Percentiles rank a stretch among this genome's conserved stretches.
phyloP scores from a whole-genome alignment of 53 echinoderm and acorn worm genomes.

The Paracentrotus lividus region DNA sequence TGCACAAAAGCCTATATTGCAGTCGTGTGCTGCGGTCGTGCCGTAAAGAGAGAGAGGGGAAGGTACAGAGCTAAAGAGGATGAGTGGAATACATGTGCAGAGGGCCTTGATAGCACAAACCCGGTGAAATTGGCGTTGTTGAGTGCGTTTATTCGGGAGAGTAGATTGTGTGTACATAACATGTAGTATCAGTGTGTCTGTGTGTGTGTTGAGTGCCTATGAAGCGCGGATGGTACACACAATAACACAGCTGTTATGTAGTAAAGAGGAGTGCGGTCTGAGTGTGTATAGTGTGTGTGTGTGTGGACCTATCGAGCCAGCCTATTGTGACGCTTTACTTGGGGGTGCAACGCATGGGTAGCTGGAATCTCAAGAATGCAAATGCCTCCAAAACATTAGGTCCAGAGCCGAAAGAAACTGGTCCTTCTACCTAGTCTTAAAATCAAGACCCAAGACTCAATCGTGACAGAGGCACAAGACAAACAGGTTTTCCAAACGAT shows the following conservation, averaged over 20 bases:
- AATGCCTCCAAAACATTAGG: conserved; percentile 60
- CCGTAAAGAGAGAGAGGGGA: not conserved
- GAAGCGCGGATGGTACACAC: not conserved
- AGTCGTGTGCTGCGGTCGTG: not conserved
- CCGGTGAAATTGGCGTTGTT: conserved; percentile 47
- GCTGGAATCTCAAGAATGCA: conserved; percentile 65
- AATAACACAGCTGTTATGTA: conserved; percentile 45
- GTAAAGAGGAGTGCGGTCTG: not conserved
- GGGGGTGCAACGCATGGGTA: conserved; percentile 64
- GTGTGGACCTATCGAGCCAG: not conserved
- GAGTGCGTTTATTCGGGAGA: not conserved
- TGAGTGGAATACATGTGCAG: conserved; percentile 18
- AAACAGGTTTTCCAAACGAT: not conserved
- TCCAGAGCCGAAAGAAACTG: conserved; percentile 7
- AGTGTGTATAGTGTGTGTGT: not conserved
- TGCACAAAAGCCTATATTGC: conserved; percentile 45
- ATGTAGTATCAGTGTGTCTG: conserved; percentile 11
- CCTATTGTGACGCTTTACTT: conserved; percentile 52
- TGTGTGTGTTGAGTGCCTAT: conserved; percentile 8
- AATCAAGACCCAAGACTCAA: conserved; percentile 14
- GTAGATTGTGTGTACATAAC: conserved; percentile 27
- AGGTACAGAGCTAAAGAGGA: conserved; percentile 12
- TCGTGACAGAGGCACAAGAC: not conserved
- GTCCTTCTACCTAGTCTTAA: conserved; percentile 24
- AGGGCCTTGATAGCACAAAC: conserved; percentile 39